Evolutionary conservation across 1,140 invertebrate species (phyloP).

Genomic region (Neodiprion fabricii): DNA sequence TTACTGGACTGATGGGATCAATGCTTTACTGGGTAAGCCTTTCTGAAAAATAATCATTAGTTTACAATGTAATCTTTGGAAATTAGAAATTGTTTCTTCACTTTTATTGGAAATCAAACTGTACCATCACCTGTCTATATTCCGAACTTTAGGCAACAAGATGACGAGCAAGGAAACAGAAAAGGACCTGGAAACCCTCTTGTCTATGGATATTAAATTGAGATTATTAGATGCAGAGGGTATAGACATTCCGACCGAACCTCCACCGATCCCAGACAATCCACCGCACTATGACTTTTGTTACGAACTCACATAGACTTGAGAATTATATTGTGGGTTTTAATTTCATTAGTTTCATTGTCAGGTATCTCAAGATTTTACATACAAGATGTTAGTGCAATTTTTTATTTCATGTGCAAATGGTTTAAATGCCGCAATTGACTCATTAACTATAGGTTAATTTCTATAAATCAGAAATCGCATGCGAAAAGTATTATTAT

Average conservation of each 20-base stretch:
- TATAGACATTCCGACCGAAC: conserved; percentile 91
- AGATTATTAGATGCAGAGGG: conserved; percentile 92
- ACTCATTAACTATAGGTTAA: not conserved
- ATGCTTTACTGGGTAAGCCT: conserved; percentile 78
- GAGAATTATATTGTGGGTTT: not conserved
- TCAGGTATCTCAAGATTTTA: conserved; percentile 7
- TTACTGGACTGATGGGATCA: conserved; percentile 97
- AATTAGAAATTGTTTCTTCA: conserved; percentile 15
- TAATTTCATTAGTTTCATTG: not conserved
- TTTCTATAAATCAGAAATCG: not conserved
- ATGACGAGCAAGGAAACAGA: conserved; percentile 91
- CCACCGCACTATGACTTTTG: conserved; percentile 89
- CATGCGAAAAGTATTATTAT: not conserved
- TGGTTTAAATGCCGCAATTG: conserved; percentile 27
- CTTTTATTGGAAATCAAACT: conserved; percentile 10
- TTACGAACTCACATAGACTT: conserved; percentile 66
- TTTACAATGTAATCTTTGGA: not conserved
- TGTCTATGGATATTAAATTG: conserved; percentile 97
- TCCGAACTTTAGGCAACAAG: conserved; percentile 68
- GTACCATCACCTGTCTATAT: conserved; percentile 10
- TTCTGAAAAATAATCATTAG: conserved; percentile 5
- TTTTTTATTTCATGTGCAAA: conserved; percentile 48
- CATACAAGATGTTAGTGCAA: not conserved
- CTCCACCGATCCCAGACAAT: conserved; percentile 87
- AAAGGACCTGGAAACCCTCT: conserved; percentile 88